Base-by-base conservation (phyloP, 2,113 vertebrate species). In the Callopanchax toddi region DNA sequence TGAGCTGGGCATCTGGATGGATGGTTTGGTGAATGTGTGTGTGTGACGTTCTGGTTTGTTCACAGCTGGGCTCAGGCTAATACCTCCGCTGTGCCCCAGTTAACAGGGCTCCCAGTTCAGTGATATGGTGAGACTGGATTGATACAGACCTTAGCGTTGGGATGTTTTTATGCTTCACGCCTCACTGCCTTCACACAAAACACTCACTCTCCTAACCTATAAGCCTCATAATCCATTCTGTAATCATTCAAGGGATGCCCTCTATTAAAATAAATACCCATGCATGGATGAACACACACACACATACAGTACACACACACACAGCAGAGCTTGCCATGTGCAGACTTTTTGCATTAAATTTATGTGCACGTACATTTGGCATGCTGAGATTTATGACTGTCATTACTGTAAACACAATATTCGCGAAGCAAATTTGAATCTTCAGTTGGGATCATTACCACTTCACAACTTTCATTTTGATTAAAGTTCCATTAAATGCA, bases 141-240 rank as follows among this genome's bases (percentile, higher is more conserved):
- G 75, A 60, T 67, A 13, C 26, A 66, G 70, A 65, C 79, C 56
- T 67, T 45, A 46, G 55, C 48, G 67, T 55, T 64, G 72, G 70
- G 82, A 79, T 86, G 70, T 84, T 79, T 91, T 89, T 74, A 83
- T 52, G 43, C 66, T 86, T 91, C 75, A 85, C 34, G 76, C 88
- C 84, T 85, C 70, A 66, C 55, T 87, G 84, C 74, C 76, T 75
- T 51, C 56, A 66, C 73, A 91, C 89, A 92, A 91, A 88, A 89
- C 78, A 69, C 71, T 75, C 79, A 64, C 80, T 77, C 82, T 39
- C 59, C 61, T 88, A 77, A 89, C 78, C 70, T 75, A 50, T 87
- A 90, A 89, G 56, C 81, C 51, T 54, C 58, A 25, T 89, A 91
- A 91, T 89, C 88, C 78, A 37, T 46, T 68, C 60, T 61, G 71